Evolutionary conservation across 2,113 vertebrate species (phyloP).

Genomic region (Gallinago jamesoni): DNA sequence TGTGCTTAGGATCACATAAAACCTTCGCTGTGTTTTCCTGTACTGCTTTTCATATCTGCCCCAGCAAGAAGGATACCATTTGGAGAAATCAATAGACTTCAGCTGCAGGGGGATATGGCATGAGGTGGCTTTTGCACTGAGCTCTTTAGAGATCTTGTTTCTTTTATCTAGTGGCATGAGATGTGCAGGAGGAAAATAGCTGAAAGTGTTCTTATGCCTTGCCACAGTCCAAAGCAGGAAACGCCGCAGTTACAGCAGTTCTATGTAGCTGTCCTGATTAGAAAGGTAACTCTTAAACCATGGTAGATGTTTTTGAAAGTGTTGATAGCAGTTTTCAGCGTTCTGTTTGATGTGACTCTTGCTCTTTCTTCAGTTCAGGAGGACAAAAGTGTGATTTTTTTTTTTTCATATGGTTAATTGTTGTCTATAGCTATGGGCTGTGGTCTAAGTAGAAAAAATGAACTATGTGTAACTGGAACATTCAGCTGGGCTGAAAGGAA

Average conservation of each 20-base stretch:
- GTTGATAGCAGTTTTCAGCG: not conserved
- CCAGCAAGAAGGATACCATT: not conserved
- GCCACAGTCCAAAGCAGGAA: not conserved
- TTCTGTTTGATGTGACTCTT: not conserved
- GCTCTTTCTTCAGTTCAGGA: not conserved
- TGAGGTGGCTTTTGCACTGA: not conserved
- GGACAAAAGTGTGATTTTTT: not conserved
- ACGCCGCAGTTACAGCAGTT: not conserved
- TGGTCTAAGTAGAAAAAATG: not conserved
- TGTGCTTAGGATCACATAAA: not conserved
- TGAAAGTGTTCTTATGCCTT: not conserved
- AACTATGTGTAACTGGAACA: not conserved
- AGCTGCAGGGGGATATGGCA: not conserved
- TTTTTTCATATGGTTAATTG: not conserved
- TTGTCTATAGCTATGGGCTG: not conserved
- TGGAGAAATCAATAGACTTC: not conserved
- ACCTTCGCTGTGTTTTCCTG: not conserved
- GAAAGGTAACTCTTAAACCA: not conserved
- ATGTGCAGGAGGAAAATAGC: not conserved
- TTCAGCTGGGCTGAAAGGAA: not conserved
- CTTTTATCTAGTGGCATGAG: not conserved
- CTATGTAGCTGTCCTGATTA: not conserved
- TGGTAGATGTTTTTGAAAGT: not conserved
- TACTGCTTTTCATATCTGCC: not conserved
- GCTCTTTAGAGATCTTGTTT: not conserved